These are phyloP conservation scores for Orthosia cruda DNA, from an alignment of 2,888 invertebrate species.

Conservation along the genomic window DNA sequence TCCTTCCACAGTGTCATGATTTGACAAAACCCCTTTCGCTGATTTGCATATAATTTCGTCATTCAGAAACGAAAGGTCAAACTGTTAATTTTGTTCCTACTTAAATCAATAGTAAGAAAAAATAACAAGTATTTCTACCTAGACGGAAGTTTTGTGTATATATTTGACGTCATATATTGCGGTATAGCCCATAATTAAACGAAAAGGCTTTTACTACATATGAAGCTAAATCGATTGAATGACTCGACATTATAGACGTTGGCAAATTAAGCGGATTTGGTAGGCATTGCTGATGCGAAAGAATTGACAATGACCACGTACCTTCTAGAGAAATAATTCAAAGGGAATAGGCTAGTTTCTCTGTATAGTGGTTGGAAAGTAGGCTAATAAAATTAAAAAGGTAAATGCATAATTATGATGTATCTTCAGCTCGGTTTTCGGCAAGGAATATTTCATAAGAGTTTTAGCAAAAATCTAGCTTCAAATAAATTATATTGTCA, in stretches of 20 bases:
- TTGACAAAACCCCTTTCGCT: background rate
- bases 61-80: background rate
- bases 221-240: background rate
- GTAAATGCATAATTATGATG: no score
- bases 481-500: background rate
- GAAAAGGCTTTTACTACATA: background rate
- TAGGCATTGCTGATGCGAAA: background rate
- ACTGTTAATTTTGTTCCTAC: background rate
- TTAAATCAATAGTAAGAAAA: background rate
- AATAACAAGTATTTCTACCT: background rate
- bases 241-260: slow-evolving; percentile 24
- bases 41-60: background rate
- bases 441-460: background rate
- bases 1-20: background rate
- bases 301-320: background rate
- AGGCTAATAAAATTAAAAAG: background rate
- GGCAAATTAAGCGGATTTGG: background rate
- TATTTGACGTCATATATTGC: slow-evolving; percentile 36
- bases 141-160: background rate
- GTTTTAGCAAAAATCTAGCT: background rate
- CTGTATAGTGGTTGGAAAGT: background rate
- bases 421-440: background rate
- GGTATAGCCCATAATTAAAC: background rate
- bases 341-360: background rate
- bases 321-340: background rate